Base-by-base conservation (phyloP, 2,113 vertebrate genomes). In the Anolis carolinensis region DNA sequence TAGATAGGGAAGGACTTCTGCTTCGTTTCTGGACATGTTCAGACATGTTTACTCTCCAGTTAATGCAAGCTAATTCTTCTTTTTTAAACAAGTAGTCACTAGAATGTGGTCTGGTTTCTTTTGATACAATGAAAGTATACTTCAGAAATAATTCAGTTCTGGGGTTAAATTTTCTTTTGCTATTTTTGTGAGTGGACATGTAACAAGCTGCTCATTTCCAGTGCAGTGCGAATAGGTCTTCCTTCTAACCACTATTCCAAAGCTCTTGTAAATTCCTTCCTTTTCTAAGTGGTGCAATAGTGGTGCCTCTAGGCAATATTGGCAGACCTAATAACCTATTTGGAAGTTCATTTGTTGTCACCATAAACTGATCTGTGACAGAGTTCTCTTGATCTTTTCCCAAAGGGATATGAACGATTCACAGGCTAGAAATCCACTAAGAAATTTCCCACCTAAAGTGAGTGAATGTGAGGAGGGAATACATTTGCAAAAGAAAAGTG, bases 31-130 rank as follows among this genome's bases (percentile, higher is more conserved):
- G 76, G 76, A 74, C 85, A 71, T 83, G 85, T 73, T 65, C 27
- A 0, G 80, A 65, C 82, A n/a, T 63, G 86, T 65, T 32, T 48
- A 52, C n/a, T 50, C 79, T 18, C 16, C 23, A 3, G 62, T 89
- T 59, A 81, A 48, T 75, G 39, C 8, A 78, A 2, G 7, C n/a
- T 0, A 0, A 21, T 36, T 30, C 0, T 0, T 18, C 1, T n/a
- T 20, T 59, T 48, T 25, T n/a, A n/a, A n/a, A 34, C 73, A 48
- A 63, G 30, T 52, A 62, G 50, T 71, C 59, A 75, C 27, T 9
- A 11, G 36, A 65, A 30, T 52, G 21, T 65, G 78, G 3, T 44
- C 8, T 44, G 23, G 18, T 59, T 70, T 4, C 10, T 79, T 78
- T 78, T 70, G 32, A 30, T 20, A 13, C 34, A 85, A 34, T 27